A percentile compares a stretch with the other conserved stretches of the same genome.
These are phyloP conservation scores for Dynastes hyllus DNA, from an alignment of 2,888 invertebrate species.

Conservation along the genomic window DNA sequence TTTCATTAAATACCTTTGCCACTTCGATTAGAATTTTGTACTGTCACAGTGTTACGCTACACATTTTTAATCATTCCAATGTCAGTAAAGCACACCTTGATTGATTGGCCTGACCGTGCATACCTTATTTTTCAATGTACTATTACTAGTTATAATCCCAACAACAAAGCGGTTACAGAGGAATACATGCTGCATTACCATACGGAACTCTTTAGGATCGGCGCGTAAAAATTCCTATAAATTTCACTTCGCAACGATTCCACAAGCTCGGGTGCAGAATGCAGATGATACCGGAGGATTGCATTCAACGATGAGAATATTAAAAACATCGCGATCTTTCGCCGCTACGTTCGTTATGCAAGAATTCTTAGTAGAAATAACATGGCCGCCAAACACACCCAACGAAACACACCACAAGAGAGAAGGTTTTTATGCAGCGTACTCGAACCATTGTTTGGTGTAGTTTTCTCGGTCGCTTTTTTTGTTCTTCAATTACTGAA, in stretches of 20 bases:
- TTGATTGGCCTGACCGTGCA: not conserved
- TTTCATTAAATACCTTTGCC: no score
- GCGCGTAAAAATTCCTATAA: constrained; percentile 11
- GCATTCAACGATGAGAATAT: constrained; percentile 21
- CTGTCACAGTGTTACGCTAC: constrained; percentile 5
- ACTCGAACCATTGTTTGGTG: constrained; percentile 28
- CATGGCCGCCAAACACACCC: constrained; percentile 37
- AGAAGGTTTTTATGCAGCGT: constrained; percentile 32
- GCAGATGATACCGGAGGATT: constrained; percentile 34
- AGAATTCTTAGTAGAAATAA: constrained; percentile 28
- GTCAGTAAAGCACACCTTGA: constrained; percentile 28
- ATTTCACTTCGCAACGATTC: constrained; percentile 17
- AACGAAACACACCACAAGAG: not conserved
- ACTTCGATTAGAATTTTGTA: no score
- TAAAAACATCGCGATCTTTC: constrained; percentile 25
- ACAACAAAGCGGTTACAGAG: not conserved
- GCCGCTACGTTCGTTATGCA: constrained; percentile 28
- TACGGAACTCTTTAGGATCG: constrained; percentile 2
- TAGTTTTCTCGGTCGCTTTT: constrained; percentile 28
- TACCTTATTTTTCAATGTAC: not conserved
- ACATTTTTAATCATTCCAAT: constrained; percentile 20
- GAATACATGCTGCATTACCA: not conserved
- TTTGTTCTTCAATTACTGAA: constrained; percentile 11
- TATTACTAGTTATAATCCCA: not conserved
- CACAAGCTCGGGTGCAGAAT: constrained; percentile 12